Conservation (phyloP, 2,113 vertebrate genomes). For the Catharus fuscescens region DNA sequence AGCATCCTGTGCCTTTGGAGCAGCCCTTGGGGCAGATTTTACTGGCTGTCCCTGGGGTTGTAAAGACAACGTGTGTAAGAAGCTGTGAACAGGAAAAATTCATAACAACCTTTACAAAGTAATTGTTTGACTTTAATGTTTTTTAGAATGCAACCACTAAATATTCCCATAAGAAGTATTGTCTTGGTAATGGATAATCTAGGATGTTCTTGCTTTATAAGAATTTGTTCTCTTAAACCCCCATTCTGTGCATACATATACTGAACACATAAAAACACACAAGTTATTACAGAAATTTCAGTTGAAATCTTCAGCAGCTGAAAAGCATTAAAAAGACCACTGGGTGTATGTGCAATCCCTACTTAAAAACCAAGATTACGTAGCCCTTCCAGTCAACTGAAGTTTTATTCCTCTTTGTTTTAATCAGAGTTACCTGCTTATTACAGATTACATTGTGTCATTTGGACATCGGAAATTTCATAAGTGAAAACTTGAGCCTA, state of each 20-base stretch:
- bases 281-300: neutral
- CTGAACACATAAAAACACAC: neutral
- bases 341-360: neutral
- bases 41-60: neutral
- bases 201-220: neutral
- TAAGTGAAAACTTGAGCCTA: neutral
- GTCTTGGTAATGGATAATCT: neutral
- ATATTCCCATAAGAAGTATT: neutral
- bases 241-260: neutral
- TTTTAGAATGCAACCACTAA: neutral
- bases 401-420: neutral
- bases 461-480: neutral
- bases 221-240: neutral
- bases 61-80: neutral
- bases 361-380: neutral
- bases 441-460: neutral
- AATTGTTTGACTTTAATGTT: neutral
- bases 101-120: neutral
- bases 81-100: neutral
- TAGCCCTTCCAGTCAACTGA: neutral
- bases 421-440: neutral
- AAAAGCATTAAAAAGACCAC: neutral
- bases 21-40: neutral
- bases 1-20: neutral
- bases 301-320: neutral